Base-by-base conservation (phyloP, 2,888 invertebrate species). In the Dolichomitus sp. region DNA sequence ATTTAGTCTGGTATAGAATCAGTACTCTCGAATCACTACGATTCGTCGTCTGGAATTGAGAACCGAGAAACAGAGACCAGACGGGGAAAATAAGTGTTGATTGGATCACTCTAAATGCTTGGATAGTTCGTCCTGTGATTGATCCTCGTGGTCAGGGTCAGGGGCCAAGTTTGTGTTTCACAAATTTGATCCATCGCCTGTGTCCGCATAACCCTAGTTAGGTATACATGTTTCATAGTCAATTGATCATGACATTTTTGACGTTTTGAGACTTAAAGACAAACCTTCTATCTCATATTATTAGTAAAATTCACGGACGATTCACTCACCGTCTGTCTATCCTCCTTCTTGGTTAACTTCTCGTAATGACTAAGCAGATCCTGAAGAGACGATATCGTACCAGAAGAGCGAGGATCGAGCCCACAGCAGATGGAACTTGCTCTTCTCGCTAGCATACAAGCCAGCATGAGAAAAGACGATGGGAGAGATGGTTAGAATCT, bases 341-440 rank as follows among this genome's bases (percentile, higher is more conserved):
- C 11, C 30, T 52, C 48, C 27, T 76, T 40, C 52, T 17, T 1
- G 14, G 52, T 68, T 68, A 61, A 54, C 75, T 80, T 76, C 75
- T 57, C 74, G 85, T 88, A 85, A 86, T 92, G 92, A 92, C 91
- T 89, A 86, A 83, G 90, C 90, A 85, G 89, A 89, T 88, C 84
- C 84, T 75, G 42, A 68, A 78, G 45, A 75, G 72, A 86, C 86
- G 91, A 91, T 90, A 88, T 88, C 86, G 73, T 79, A 76, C 73
- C 14, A 19, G 11, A 68, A 74, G 78, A 57, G 65, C 59, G 50
- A 63, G 72, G 59, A 59, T 59, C 72, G 87, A 86, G 80, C 68
- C 48, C 80, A 85, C 87, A 87, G 88, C 89, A 88, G 88, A 90
- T 87, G 89, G 86, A 86, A 85, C 85, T 80, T 81, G 83, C 79